phyloP scores from a whole-genome alignment of 2,113 vertebrate species.

The Ahaetulla prasina region DNA sequence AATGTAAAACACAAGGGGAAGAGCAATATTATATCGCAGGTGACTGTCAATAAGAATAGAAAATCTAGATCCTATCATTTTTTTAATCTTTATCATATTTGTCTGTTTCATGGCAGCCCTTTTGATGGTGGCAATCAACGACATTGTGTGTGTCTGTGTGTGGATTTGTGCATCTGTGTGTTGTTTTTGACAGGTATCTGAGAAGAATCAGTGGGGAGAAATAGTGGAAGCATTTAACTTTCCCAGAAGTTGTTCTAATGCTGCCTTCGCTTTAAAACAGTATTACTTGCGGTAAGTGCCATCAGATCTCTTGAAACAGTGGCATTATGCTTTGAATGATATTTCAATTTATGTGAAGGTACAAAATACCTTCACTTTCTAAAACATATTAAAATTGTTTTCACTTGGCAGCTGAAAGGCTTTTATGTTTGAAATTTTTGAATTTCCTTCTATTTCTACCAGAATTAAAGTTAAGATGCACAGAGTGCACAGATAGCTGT shows the following conservation, averaged over 20 bases:
- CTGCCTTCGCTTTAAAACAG: slow-evolving; percentile 99
- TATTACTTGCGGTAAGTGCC: slow-evolving; percentile 98
- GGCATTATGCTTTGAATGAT: slow-evolving; percentile 52
- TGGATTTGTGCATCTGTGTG: slow-evolving; percentile 62
- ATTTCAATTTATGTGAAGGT: slow-evolving; percentile 30
- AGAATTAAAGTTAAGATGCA: slow-evolving; percentile 54
- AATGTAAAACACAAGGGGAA: slow-evolving; percentile 15
- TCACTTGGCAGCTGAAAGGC: slow-evolving; percentile 33
- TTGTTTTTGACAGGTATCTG: slow-evolving; percentile 86
- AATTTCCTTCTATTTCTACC: slow-evolving; percentile 42
- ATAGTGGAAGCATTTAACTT: slow-evolving; percentile 98
- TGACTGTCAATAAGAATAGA: slow-evolving; percentile 41
- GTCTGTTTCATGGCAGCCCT: slow-evolving; percentile 57
- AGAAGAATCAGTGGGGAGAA: slow-evolving; percentile 98
- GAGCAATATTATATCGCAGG: slow-evolving; percentile 11
- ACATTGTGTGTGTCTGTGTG: slow-evolving; percentile 20
- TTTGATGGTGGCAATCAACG: slow-evolving; percentile 50
- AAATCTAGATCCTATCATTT: slow-evolving; percentile 16
- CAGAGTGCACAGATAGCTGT: slow-evolving; percentile 50
- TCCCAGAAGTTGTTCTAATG: slow-evolving; percentile 96
- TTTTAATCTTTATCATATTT: slow-evolving; percentile 44
- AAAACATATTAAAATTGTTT: slow-evolving; percentile 27
- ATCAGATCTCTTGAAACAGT: slow-evolving; percentile 60
- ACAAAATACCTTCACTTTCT: slow-evolving; percentile 20
- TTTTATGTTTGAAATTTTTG: slow-evolving; percentile 38